Evolutionary conservation across 2,888 invertebrate genomes (phyloP).

Genomic region (Tetranychus piercei): DNA sequence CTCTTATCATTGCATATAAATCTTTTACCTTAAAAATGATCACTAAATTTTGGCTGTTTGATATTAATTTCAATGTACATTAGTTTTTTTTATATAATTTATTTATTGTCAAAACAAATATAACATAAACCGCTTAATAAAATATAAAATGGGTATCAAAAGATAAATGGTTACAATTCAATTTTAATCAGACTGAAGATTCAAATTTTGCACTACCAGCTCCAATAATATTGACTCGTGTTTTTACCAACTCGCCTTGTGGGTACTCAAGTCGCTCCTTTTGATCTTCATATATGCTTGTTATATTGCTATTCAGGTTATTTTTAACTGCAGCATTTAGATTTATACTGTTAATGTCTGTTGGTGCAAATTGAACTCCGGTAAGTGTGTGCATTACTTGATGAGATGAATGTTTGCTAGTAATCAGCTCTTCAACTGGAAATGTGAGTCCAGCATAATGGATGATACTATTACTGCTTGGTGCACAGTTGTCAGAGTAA

Average conservation of each 20-base stretch:
- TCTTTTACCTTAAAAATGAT: too few species aligned
- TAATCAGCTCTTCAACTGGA: background rate
- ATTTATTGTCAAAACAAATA: too few species aligned
- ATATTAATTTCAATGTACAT: too few species aligned
- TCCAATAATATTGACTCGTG: slow-evolving; percentile 15
- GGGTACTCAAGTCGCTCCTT: slow-evolving; percentile 13
- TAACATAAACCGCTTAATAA: background rate
- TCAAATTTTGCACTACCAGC: slow-evolving; percentile 19
- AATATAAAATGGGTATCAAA: background rate
- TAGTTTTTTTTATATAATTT: too few species aligned
- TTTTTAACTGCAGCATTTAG: background rate
- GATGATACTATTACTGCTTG: background rate
- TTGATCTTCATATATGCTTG: background rate
- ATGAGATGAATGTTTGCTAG: background rate
- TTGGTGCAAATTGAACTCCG: background rate
- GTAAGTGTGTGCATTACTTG: background rate
- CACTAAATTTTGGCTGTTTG: too few species aligned
- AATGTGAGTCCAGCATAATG: background rate
- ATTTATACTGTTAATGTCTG: background rate
- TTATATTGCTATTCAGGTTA: background rate
- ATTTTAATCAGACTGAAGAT: slow-evolving; percentile 15
- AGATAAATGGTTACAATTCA: background rate
- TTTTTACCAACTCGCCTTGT: slow-evolving; percentile 17
- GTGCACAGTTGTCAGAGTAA: too few species aligned
- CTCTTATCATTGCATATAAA: too few species aligned